Evolutionary conservation across 2,113 vertebrate genomes (phyloP).

Genomic region (Poeciliopsis prolifica): DNA sequence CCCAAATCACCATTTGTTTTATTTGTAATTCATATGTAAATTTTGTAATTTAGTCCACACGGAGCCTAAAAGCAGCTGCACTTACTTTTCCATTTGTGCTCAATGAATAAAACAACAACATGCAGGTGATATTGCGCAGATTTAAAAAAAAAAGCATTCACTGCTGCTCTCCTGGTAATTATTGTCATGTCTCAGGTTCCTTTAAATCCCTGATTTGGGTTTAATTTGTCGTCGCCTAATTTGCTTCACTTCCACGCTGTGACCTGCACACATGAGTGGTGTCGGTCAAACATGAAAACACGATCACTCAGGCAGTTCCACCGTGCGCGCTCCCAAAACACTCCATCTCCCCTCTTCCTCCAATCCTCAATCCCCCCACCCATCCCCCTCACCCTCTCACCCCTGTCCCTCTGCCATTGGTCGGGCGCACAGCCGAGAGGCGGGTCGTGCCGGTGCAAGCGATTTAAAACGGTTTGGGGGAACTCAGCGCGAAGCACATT

Average conservation of each 20-base stretch:
- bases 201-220: background rate
- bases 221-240: slow-evolving; percentile 7
- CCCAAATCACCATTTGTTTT: background rate
- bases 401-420: slow-evolving; percentile 46
- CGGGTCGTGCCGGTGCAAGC: slow-evolving; percentile 51
- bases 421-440: slow-evolving; percentile 36
- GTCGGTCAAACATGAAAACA: slow-evolving; percentile 5
- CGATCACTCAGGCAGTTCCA: background rate
- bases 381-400: rapidly evolving
- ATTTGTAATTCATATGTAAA: background rate
- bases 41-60: background rate
- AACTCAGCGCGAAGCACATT: slow-evolving; percentile 62
- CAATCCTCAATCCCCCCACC: background rate
- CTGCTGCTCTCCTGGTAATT: background rate
- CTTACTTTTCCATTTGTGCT: too few species aligned
- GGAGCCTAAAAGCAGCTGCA: background rate
- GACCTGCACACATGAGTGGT: slow-evolving; percentile 2
- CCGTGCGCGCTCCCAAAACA: slow-evolving; percentile 9
- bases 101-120: too few species aligned
- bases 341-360: too few species aligned
- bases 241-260: slow-evolving; percentile 8
- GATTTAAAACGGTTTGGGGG: slow-evolving; percentile 75
- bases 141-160: background rate
- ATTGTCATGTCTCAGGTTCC: background rate
- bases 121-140: background rate